Evolutionary conservation across 2,888 invertebrate species (phyloP), one percentile per base, ranked within the genome.

Genomic region (Pecten maximus): DNA sequence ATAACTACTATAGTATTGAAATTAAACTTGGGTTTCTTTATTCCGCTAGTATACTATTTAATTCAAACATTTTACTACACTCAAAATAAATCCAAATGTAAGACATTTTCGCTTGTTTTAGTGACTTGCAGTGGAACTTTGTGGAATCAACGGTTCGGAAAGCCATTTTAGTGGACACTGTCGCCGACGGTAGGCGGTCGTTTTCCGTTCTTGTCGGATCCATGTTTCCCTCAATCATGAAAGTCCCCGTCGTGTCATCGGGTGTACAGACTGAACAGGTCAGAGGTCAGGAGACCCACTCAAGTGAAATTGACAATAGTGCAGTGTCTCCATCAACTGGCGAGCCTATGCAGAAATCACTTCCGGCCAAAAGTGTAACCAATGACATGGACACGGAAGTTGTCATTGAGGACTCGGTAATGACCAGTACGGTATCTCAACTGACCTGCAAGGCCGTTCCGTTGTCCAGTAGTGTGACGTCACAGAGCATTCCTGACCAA

Each of bases 401-500:
- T 92, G 92, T 93, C 92, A 92, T 19, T 93, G 93, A 91, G 93
- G 93, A 39, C 91, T 91, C 74, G 28, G 28, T 28, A 74, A 10
- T 74, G 74, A 74, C 74, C 74, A 74, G 74, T 28, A 87, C 92
- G 92, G 12, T 90, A 23, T 89, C 93, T 87, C 97, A 35, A 88
- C 92, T 39, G 88, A 97, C 0, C 97, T 97, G 89, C 97, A 97
- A 87, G 87, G 88, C 90, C 28, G 88, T 89, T 50, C 90, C 94
- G 89, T 91, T 91, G 60, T 90, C 91, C 28, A 97, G 87, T 95
- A 96, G 90, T 19, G 94, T 94, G 4, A 95, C 95, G 44, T 95
- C 95, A 40, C 91, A 93, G 4, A 91, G 0, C 35, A 35, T 48
- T 40, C 54, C 89, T 35, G 87, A 54, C 2, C 89, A 88, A 35